These are phyloP conservation scores for Istiophorus platypterus DNA, from an alignment of 2,113 vertebrate genomes.

Conservation along the genomic window DNA sequence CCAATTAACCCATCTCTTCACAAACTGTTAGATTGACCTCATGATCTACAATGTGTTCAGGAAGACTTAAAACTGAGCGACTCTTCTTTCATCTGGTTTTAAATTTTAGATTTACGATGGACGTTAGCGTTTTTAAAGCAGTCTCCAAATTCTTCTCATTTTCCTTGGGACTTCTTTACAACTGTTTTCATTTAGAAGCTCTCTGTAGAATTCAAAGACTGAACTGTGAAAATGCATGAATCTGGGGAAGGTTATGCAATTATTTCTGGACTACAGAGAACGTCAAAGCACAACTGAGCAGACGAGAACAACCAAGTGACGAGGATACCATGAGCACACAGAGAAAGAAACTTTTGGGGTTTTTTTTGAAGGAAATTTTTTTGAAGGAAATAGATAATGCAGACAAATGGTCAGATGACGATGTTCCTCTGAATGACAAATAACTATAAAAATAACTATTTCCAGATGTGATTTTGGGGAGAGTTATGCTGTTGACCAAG, in stretches of 20 bases:
- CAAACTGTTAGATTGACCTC: slow-evolving; percentile 6
- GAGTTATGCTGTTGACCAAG: not conserved
- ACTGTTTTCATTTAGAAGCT: not conserved
- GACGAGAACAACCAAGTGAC: not conserved
- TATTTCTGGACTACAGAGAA: slow-evolving; percentile 24
- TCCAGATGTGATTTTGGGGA: not conserved
- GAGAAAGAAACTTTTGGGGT: not conserved
- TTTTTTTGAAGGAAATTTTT: not conserved
- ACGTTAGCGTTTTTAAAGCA: not conserved
- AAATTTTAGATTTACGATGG: not conserved
- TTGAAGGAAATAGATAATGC: not conserved
- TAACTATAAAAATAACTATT: not conserved
- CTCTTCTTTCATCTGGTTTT: not conserved
- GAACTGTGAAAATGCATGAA: slow-evolving; percentile 24
- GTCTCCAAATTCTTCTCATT: not conserved
- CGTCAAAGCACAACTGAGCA: slow-evolving; percentile 47
- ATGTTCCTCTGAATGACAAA: not conserved
- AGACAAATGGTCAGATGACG: slow-evolving; percentile 5
- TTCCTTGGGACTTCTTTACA: slow-evolving; percentile 27
- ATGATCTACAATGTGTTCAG: not conserved
- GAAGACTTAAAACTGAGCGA: not conserved
- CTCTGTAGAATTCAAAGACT: slow-evolving; percentile 9
- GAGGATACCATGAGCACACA: not conserved
- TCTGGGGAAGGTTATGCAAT: slow-evolving; percentile 24
- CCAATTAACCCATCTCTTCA: not conserved